phyloP scores from a whole-genome alignment of 2,113 vertebrate species.

The Paedocypris sp. region DNA sequence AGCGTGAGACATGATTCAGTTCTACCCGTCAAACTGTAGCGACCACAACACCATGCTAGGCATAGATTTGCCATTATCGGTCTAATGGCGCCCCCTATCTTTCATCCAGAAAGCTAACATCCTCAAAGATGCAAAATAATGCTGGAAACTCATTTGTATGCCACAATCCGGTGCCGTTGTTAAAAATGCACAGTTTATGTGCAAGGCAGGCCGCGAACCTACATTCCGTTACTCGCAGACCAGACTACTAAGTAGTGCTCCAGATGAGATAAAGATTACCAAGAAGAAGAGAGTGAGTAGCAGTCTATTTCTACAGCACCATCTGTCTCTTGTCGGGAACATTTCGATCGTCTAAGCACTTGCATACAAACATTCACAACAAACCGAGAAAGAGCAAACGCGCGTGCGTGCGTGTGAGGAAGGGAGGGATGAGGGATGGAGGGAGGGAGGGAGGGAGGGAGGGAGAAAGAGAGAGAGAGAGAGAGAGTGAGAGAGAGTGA shows the following conservation, averaged over 20 bases:
- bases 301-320: slow-evolving; percentile 3
- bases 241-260: not conserved
- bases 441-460: too few relatives aligned
- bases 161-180: too few relatives aligned
- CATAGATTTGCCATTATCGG: not conserved
- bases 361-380: slow-evolving; percentile 6
- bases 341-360: slow-evolving; percentile 12
- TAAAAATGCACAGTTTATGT: not conserved
- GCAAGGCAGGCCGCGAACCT: not conserved
- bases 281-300: not conserved
- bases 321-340: slow-evolving; percentile 21
- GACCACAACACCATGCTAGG: too few relatives aligned
- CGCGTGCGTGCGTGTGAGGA: too few relatives aligned
- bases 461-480: slow-evolving; percentile 1
- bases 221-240: not conserved
- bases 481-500: too few relatives aligned
- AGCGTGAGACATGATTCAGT: not conserved
- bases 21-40: not conserved
- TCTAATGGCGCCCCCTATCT: slow-evolving; percentile 11
- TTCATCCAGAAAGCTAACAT: not conserved
- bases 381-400: not conserved
- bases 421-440: too few relatives aligned
- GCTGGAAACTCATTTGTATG: too few relatives aligned
- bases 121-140: too few relatives aligned
- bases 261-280: not conserved